Evolutionary conservation across 2,888 invertebrate genomes (phyloP), one percentile per base, ranked within the genome.

Genomic region (Athalia circularis): DNA sequence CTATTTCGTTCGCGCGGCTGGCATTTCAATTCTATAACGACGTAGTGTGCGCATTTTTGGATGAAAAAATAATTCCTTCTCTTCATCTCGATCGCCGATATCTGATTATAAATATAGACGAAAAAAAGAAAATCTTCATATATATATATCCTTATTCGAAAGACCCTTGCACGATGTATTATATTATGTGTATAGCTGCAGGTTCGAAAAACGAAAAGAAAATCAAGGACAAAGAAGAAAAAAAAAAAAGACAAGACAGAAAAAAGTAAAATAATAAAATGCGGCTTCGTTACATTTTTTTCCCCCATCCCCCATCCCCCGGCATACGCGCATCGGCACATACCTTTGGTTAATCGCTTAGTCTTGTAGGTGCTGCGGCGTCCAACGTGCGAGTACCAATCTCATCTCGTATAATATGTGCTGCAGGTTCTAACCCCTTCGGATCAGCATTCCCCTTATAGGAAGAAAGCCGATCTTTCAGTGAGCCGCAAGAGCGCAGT

Each of bases 401-500:
- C 8, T 54, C 54, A 54, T 59, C 45, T 9, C 45, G 59, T 57
- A 13, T 45, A 72, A 47, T 43, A n/a, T 11, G 8, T 45, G n/a
- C 57, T n/a, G 5, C 45, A 59, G 47, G 52, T 59, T 57, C 59
- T 8, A 72, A 72, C 72, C 72, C 72, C 47, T 54, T 72, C 59
- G 72, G 72, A 72, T 72, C 59, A 72, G 52, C 43, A 72, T 72
- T 72, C 72, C 47, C 72, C 48, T 4, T 43, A n/a, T 68, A n/a
- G 54, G 54, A 54, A n/a, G 72, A 72, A 72, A 72, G 72, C 72
- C 72, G 72, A 72, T 72, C 72, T 59, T 45, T 72, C 52, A 68
- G 47, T 72, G 57, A 59, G 57, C 59, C 47, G 52, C 43, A 52
- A 59, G n/a, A 9, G 59, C 47, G 11, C 8, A 64, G 9, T 48